These are phyloP conservation scores for Yoshiicerus persimilis DNA, from an alignment of 1,140 invertebrate species.

Conservation along the genomic window DNA sequence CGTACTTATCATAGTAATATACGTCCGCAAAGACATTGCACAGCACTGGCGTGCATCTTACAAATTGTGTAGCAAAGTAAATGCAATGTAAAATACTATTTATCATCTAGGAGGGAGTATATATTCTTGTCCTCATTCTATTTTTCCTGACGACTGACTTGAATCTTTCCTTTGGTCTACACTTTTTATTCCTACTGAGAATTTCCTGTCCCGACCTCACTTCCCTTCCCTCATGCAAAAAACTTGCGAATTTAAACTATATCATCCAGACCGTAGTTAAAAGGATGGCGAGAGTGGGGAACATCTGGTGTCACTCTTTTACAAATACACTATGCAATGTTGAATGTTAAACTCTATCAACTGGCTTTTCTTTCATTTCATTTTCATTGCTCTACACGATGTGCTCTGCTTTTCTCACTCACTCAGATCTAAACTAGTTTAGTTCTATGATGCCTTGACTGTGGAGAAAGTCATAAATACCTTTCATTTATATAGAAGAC, in stretches of 20 bases:
- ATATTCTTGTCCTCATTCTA: not conserved
- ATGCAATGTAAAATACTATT: not conserved
- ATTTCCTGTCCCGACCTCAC: not conserved
- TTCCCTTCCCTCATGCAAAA: not conserved
- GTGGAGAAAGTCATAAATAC: conserved; percentile 16
- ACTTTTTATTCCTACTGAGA: not conserved
- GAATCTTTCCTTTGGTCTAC: not conserved
- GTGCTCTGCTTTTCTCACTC: not conserved
- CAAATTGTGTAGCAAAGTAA: not conserved
- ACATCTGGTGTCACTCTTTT: not conserved
- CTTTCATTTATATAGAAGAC: not conserved
- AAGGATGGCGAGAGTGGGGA: not conserved
- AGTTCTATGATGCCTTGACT: not conserved
- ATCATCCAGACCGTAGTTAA: not conserved
- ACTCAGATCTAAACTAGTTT: not conserved
- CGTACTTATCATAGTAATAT: not conserved
- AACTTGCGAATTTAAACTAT: not conserved
- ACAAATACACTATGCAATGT: not conserved
- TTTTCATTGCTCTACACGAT: not conserved
- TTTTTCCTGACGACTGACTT: not conserved
- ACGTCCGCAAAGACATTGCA: not conserved
- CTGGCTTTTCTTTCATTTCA: not conserved
- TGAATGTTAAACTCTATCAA: not conserved
- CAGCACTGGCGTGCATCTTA: not conserved
- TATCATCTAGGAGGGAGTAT: not conserved